Evolutionary conservation across 2,113 vertebrate species (phyloP).

Genomic region (Rhombomys opimus): DNA sequence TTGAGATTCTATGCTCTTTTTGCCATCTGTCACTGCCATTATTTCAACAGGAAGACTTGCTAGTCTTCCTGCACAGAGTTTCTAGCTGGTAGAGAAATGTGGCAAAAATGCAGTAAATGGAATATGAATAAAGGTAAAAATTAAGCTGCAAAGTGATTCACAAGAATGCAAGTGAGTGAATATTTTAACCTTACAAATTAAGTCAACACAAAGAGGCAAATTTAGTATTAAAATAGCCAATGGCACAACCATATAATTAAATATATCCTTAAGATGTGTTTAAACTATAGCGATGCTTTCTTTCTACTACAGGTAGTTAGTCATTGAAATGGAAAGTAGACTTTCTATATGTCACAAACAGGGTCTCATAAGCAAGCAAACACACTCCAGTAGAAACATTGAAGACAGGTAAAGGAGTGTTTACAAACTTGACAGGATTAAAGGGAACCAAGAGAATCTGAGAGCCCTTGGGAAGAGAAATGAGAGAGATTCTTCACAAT

Average conservation of each 20-base stretch:
- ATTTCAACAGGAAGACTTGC: not conserved
- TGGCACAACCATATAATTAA: not conserved
- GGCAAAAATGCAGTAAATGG: not conserved
- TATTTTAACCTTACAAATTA: constrained; percentile 6
- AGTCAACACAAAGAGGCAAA: not conserved
- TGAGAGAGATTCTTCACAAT: not conserved
- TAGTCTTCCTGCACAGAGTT: not conserved
- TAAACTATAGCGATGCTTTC: not conserved
- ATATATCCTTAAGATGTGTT: not conserved
- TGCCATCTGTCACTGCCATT: not conserved
- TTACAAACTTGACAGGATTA: not conserved
- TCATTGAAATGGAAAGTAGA: not conserved
- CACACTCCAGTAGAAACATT: not conserved
- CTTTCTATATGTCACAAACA: not conserved
- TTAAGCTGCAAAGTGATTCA: not conserved
- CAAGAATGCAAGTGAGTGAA: not conserved
- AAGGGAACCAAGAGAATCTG: not conserved
- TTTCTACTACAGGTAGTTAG: constrained; percentile 11
- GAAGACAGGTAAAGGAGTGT: not conserved
- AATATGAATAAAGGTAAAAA: not conserved
- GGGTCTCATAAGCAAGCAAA: not conserved
- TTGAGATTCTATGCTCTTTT: not conserved
- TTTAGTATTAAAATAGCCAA: constrained; percentile 17
- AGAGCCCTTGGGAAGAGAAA: not conserved
- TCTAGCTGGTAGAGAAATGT: not conserved